Percentiles rank a stretch among this genome's conserved stretches.
These are phyloP conservation scores for Diplolepis rosae DNA, from an alignment of 2,888 invertebrate genomes.

Conservation along the genomic window DNA sequence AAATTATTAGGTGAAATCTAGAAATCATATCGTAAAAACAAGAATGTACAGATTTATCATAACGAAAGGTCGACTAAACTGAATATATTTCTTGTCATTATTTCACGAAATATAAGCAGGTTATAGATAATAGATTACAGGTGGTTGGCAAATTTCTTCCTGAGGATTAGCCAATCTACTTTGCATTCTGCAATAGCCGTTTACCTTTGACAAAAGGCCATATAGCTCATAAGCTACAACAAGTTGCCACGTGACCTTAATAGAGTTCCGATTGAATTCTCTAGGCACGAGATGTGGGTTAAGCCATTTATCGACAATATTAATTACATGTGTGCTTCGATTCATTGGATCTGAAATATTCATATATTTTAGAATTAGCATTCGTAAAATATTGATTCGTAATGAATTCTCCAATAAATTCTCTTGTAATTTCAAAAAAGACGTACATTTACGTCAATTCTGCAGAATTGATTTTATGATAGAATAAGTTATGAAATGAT, in stretches of 20 bases:
- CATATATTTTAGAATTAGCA: too few species aligned
- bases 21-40: background rate
- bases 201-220: conserved; percentile 55
- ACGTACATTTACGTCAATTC: too few species aligned
- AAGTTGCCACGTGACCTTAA: conserved; percentile 60
- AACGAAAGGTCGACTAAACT: conserved; percentile 11
- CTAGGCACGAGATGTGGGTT: background rate
- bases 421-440: too few species aligned
- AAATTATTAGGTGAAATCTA: conserved; percentile 19
- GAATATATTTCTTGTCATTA: conserved; percentile 20
- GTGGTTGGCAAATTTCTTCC: conserved; percentile 52
- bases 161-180: conserved; percentile 35
- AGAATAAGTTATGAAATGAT: too few species aligned
- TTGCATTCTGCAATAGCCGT: conserved; percentile 28
- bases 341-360: too few species aligned
- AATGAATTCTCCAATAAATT: too few species aligned
- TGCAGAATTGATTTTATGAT: too few species aligned
- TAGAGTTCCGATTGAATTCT: conserved; percentile 63
- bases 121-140: conserved; percentile 49
- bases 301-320: conserved; percentile 11
- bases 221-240: conserved; percentile 53
- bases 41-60: conserved; percentile 16
- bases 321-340: background rate
- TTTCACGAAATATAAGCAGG: conserved; percentile 25
- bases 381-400: too few species aligned